Base-by-base conservation (phyloP, 2,888 invertebrate species). In the Cosmia trapezina region DNA sequence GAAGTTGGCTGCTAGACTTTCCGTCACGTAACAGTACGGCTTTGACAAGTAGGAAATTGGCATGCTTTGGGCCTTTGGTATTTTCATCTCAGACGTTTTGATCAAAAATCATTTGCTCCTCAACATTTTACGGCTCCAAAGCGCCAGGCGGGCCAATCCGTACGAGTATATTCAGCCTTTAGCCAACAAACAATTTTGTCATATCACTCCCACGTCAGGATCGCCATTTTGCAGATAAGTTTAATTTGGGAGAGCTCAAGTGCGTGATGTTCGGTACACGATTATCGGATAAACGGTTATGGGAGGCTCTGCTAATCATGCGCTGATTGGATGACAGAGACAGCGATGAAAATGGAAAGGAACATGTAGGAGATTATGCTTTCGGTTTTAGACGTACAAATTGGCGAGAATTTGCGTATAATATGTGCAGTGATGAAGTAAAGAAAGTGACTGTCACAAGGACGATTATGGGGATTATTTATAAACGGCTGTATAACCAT, bases 171-270 rank as follows among this genome's bases (percentile, higher is more conserved):
- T 78, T 56, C n/a, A 67, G 59, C 37, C 60, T 37, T 53, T 71
- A 60, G 70, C 80, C 76, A 86, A 84, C 86, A 86, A 70, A 86
- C 84, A 77, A 84, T 86, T 89, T 87, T 86, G 88, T 88, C 89
- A 89, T 89, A 88, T 87, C 84, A 87, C 83, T 87, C 87, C 83
- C 83, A 89, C 87, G 76, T 80, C 57, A 65, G 33, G 12, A 79
- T 69, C 68, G 53, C 60, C 60, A 72, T 74, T 73, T 70, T 54
- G 47, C 70, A 73, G 81, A 85, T 76, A 76, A 67, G 64, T 73
- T 71, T 63, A 70, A 22, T 60, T 71, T 63, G 51, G 17, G 68
- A 83, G 77, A 80, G 49, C 54, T 70, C 53, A 60, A 72, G 65
- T 80, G 77, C 73, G 78, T 83, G 81, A 74, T 71, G 70, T 70